These are phyloP conservation scores for Catalaphyllia jardinei DNA, from an alignment of 64 coral and sea anemone genomes.

Conservation along the genomic window DNA sequence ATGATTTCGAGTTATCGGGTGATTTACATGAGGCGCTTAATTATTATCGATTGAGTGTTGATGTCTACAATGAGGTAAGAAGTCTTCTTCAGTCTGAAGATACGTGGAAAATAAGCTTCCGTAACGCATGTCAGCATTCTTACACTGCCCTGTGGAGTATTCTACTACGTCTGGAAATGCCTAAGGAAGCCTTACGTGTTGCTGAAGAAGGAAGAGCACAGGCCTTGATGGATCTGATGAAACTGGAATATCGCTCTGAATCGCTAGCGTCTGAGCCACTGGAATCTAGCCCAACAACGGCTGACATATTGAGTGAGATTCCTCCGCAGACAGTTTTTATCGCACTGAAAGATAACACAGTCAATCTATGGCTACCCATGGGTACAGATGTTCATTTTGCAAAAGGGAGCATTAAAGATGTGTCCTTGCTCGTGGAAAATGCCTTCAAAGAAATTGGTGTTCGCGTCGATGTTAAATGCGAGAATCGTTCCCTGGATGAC, in stretches of 20 bases:
- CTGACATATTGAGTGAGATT: background rate
- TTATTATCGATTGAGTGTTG: background rate
- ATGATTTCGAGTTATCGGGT: background rate
- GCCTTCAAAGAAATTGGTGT: background rate
- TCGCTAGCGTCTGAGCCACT: background rate
- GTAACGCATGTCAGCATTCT: background rate
- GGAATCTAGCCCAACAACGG: background rate
- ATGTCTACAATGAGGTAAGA: background rate
- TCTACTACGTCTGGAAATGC: background rate
- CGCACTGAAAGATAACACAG: background rate
- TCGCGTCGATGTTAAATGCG: background rate
- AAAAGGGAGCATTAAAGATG: background rate
- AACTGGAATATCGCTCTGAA: background rate
- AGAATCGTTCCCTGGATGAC: background rate
- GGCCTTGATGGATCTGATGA: slow-evolving; percentile 11
- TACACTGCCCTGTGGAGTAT: background rate
- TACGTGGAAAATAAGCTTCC: background rate
- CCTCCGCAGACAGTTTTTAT: background rate
- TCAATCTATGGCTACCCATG: background rate
- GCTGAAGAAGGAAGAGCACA: slow-evolving; percentile 36
- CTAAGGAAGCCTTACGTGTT: slow-evolving; percentile 25
- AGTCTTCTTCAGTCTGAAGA: background rate
- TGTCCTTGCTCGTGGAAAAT: background rate
- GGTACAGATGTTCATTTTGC: background rate
- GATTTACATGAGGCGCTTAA: background rate